Conservation (phyloP, 1,140 invertebrate genomes). For the Cataglyphis hispanica region DNA sequence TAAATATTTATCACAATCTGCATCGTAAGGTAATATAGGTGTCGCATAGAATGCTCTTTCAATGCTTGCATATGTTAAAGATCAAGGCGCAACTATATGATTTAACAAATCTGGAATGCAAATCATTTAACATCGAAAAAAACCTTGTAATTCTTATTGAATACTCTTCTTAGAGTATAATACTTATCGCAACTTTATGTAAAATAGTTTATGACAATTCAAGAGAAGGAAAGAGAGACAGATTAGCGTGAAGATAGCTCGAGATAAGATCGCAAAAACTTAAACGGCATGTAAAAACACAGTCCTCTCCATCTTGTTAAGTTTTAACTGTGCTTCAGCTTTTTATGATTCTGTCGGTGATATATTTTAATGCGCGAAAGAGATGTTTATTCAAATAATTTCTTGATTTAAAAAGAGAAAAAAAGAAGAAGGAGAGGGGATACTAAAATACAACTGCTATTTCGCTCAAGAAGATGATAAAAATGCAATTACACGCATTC, state of each 20-base stretch:
- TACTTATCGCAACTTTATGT: neutral
- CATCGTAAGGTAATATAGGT: neutral
- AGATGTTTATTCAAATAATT: neutral
- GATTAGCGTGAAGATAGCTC: neutral
- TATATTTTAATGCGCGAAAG: neutral
- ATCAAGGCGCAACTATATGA: neutral
- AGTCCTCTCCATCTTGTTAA: neutral
- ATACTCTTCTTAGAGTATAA: neutral
- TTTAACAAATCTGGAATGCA: neutral
- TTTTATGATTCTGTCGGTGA: neutral
- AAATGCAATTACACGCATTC: neutral
- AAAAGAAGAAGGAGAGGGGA: neutral
- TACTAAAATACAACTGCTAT: neutral
- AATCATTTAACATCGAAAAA: neutral
- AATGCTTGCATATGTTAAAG: neutral
- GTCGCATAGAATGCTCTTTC: neutral
- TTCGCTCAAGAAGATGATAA: neutral
- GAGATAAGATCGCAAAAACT: neutral
- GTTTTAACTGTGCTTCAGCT: neutral
- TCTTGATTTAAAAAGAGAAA: neutral
- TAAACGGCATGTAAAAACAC: neutral
- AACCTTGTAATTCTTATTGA: conserved; percentile 4
- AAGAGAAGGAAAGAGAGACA: neutral
- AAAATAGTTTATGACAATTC: neutral
- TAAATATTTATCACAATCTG: neutral